These are phyloP conservation scores for Pachycephala philippinensis DNA, from an alignment of 2,113 vertebrate species.

Conservation along the genomic window DNA sequence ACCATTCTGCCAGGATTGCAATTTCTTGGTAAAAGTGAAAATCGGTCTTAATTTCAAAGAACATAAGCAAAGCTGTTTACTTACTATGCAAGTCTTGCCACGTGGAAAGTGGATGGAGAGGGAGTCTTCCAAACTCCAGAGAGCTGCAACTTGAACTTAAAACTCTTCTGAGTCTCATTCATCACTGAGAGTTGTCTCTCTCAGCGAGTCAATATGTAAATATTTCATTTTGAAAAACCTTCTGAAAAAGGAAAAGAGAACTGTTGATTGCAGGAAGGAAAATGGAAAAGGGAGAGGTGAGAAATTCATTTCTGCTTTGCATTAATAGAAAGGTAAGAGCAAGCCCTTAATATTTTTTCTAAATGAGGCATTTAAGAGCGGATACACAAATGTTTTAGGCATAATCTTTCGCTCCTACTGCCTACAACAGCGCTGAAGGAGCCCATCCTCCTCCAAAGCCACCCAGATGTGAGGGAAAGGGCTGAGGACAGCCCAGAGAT, in stretches of 20 bases:
- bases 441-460: not conserved
- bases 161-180: not conserved
- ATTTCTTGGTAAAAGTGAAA: not conserved
- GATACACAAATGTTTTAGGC: not conserved
- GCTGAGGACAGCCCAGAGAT: accelerated
- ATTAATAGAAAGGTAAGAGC: not conserved
- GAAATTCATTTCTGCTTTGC: not conserved
- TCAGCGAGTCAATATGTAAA: not conserved
- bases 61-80: not conserved
- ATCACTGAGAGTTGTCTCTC: not conserved
- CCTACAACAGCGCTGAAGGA: not conserved
- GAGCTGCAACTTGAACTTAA: not conserved
- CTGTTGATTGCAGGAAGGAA: not conserved
- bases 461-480: not conserved
- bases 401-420: not conserved
- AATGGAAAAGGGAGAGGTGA: not conserved
- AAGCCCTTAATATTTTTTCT: not conserved
- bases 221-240: not conserved
- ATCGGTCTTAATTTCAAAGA: not conserved
- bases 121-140: not conserved
- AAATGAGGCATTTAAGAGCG: not conserved
- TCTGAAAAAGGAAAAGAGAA: not conserved
- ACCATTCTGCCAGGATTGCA: not conserved
- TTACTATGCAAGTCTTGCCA: not conserved
- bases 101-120: not conserved